Base-by-base conservation (phyloP, 2,113 vertebrate genomes). In the Puntigrus tetrazona region DNA sequence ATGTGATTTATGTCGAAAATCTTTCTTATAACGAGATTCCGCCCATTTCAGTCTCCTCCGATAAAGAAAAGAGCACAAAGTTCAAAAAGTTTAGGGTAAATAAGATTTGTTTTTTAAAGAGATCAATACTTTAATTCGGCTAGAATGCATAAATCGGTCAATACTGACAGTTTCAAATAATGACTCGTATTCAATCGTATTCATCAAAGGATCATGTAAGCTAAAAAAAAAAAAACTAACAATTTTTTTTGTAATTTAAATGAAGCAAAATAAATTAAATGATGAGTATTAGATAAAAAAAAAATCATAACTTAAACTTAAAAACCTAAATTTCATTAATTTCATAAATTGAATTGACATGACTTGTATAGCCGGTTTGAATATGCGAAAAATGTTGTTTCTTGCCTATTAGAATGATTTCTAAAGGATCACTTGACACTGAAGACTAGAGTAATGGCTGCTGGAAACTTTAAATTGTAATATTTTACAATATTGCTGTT, bases 1-100 rank as follows among this genome's bases (percentile, higher is more conserved):
- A 25, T 85, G 55, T 87, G 86, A 91, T 91, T 92, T 88, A 92
- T 91, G 67, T 70, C 41, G 69, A 82, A 29, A 79, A 82, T 86
- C 84, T 84, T 90, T 88, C 80, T 84, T 83, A 81, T 91, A 78
- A 81, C 81, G 50, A 70, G 43, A 73, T 55, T 74, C 83, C 31
- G 27, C 87, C 86, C 86, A 69, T 89, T 88, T 83, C 57, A 84
- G 82, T 87, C 73, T 69, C 84, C 67, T 84, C n/a, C 22, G 34
- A 70, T 70, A 22, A 70, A 70, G 67, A 38, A 70, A 70, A 11
- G 67, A 29, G 16, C 29, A 34, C 0, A 34, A 34, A 70, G 36
- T 38, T 38, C 20, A 36, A 11, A n/a, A n/a, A n/a, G 22, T n/a
- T 11, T 38, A 20, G 20, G 65, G 65, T 69, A 20, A 69, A 34